Evolutionary conservation across 2,113 vertebrate species (phyloP).

Genomic region (Dendropsophus ebraccatus): DNA sequence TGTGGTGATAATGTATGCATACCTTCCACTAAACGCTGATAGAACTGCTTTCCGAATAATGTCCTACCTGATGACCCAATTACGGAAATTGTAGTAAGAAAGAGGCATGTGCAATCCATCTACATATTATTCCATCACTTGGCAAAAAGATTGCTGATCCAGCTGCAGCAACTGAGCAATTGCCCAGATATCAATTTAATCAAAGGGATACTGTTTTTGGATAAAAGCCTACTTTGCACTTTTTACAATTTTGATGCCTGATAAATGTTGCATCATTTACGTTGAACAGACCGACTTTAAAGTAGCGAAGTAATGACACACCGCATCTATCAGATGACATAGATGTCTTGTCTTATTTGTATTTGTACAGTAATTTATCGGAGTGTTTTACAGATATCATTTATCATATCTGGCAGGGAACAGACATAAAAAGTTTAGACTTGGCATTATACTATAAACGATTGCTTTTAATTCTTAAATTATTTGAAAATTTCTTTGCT

Average conservation of each 20-base stretch:
- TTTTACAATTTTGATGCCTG: conserved; percentile 25
- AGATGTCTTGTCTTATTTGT: neutral
- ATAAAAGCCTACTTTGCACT: conserved; percentile 12
- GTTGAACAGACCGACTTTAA: neutral
- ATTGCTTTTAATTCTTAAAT: too few relatives aligned
- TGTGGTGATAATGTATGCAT: conserved; percentile 40
- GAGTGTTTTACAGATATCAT: neutral
- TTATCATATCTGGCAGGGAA: too few relatives aligned
- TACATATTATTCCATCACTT: conserved; percentile 40
- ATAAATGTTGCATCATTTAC: neutral
- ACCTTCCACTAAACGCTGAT: conserved; percentile 37
- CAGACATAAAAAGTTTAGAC: too few relatives aligned
- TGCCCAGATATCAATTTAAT: conserved; percentile 50
- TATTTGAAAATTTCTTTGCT: too few relatives aligned
- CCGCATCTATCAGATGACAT: neutral
- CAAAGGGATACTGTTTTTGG: conserved; percentile 40
- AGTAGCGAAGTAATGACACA: conserved; percentile 1
- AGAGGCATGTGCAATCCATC: conserved; percentile 27
- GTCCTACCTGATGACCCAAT: conserved; percentile 53
- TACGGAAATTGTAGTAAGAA: conserved; percentile 38
- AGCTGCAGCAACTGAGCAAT: conserved; percentile 35
- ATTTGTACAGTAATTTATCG: neutral
- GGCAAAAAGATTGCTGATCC: conserved; percentile 39
- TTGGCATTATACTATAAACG: too few relatives aligned
- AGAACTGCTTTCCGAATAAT: conserved; percentile 30